A percentile compares a stretch with the other conserved stretches of the same genome.
Evolutionary conservation across 2,113 vertebrate species (phyloP).

Genomic region (Chlamydotis undulata): DNA sequence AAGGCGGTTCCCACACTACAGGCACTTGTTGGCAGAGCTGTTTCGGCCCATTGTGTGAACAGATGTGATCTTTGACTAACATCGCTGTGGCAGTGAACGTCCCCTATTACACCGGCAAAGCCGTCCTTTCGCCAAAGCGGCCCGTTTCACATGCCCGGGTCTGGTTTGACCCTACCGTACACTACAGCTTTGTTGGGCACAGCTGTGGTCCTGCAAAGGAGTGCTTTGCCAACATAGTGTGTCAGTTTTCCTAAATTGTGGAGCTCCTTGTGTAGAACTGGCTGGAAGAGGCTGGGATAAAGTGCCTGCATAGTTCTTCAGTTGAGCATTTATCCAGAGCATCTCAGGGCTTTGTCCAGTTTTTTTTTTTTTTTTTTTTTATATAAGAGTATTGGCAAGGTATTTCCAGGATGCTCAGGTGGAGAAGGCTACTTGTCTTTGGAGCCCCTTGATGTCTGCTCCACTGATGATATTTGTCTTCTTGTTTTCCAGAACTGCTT

Average conservation of each 20-base stretch:
- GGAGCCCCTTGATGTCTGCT: not conserved
- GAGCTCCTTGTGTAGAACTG: not conserved
- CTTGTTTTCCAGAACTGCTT: slow-evolving; percentile 85
- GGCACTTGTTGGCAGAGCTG: slow-evolving; percentile 44
- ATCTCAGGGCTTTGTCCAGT: not conserved
- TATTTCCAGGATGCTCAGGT: not conserved
- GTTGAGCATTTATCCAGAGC: not conserved
- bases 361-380: not conserved
- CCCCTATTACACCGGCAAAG: not conserved
- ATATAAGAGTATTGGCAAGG: not conserved
- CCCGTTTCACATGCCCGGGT: not conserved
- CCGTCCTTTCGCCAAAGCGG: not conserved
- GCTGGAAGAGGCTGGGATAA: not conserved
- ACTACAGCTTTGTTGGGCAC: not conserved
- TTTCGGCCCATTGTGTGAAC: slow-evolving; percentile 29
- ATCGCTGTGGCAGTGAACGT: not conserved
- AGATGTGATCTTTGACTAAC: slow-evolving; percentile 19
- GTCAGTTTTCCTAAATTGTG: not conserved
- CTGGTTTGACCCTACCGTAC: not conserved
- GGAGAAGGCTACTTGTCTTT: not conserved
- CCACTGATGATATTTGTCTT: not conserved
- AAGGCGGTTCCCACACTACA: slow-evolving; percentile 2
- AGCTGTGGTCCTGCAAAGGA: not conserved
- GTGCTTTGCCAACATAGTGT: not conserved
- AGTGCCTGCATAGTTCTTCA: not conserved